Base-by-base conservation (phyloP, 2,888 invertebrate genomes). In the Melanchra persicariae region DNA sequence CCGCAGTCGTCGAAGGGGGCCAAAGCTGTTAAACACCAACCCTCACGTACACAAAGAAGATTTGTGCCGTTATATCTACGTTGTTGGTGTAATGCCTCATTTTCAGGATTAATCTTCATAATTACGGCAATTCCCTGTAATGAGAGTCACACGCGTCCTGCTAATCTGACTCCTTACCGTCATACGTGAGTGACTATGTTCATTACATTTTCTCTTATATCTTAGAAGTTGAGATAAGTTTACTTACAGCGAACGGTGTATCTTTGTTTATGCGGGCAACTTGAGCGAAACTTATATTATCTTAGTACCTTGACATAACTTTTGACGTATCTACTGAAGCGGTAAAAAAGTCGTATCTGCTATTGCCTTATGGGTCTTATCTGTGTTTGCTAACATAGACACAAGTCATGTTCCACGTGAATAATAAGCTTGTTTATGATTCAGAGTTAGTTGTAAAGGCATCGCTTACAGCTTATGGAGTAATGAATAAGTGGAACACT, bases 51-150 rank as follows among this genome's bases (percentile, higher is more conserved):
- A 85, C 82, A 84, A 85, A 84, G 83, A 85, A 84, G 77, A 84
- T 83, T 85, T 82, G 82, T 75, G 82, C 72, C 70, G 74, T 84
- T 77, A 85, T 78, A 79, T 81, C 84, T 79, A 78, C 81, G 78
- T 73, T 79, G 85, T 85, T 81, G 74, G 85, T 81, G 85, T 83
- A 85, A 85, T 85, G 85, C 82, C 77, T 86, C 88, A 87, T 88
- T 87, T 87, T 81, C 86, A 75, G 82, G 83, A 87, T 87, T 86
- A 86, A 89, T 90, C 87, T 87, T 88, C 89, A 85, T 89, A 89
- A 90, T 89, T 86, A 88, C 86, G 60, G 81, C 86, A 82, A 88
- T 90, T 87, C 72, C 73, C 74, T 76, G 72, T 90, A 89, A 89
- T 88, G 89, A 85, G 79, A 82, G 81, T 83, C 85, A 81, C 81